Conservation (phyloP, 2,797 vertebrate species). For the Iguana delicatissima region DNA sequence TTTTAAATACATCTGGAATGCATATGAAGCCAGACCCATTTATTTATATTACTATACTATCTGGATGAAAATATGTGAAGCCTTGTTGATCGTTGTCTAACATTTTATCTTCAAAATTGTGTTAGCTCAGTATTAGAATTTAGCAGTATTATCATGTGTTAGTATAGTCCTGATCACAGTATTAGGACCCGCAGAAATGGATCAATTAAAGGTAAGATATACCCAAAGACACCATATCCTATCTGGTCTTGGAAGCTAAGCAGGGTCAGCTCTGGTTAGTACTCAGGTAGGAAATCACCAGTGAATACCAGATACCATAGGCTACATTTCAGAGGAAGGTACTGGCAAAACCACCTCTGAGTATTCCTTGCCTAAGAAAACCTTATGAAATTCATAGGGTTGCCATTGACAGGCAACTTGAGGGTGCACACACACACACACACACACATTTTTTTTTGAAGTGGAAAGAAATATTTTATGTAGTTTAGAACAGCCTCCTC, state of each 20-base stretch:
- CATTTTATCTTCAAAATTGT: background rate
- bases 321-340: no score
- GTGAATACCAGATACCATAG: no score
- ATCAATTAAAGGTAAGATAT: background rate
- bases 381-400: no score
- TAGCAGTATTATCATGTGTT: background rate
- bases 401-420: no score
- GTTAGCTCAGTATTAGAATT: background rate
- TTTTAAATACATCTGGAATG: background rate
- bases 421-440: no score
- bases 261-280: no score
- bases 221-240: no score
- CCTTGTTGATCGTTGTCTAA: no score
- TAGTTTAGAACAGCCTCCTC: background rate
- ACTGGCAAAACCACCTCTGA: no score
- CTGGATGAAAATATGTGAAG: background rate
- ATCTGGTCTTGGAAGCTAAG: no score
- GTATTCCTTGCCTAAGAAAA: no score
- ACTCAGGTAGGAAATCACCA: no score
- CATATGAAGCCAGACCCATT: background rate
- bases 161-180: background rate
- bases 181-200: background rate
- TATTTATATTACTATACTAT: background rate
- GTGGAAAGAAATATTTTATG: background rate
- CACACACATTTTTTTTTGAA: background rate